Percentiles rank a stretch among this genome's conserved stretches.
These are phyloP conservation scores for Iphiclides podalirius DNA, from an alignment of 2,888 invertebrate genomes.

Conservation along the genomic window DNA sequence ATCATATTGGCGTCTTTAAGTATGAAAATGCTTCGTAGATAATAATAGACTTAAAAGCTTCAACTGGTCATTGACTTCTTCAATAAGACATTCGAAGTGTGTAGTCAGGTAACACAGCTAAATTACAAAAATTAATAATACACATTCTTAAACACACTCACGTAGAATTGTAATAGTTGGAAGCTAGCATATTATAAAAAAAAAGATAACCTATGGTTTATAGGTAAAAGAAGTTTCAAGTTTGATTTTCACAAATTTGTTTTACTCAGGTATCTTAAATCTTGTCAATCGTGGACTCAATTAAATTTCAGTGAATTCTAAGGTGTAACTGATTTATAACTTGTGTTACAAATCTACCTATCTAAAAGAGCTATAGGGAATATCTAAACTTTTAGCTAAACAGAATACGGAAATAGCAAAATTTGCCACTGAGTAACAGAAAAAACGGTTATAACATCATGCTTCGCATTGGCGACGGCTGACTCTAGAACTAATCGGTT, in stretches of 20 bases:
- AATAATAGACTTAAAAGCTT: conserved; percentile 26
- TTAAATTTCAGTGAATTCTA: too few relatives aligned
- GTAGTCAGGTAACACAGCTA: conserved; percentile 11
- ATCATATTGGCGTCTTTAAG: conserved; percentile 25
- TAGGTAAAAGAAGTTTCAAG: too few relatives aligned
- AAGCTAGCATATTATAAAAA: background rate
- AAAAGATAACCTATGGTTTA: background rate
- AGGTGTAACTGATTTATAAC: too few relatives aligned
- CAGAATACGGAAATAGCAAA: conserved; percentile 4
- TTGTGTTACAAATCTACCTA: too few relatives aligned
- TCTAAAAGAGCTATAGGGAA: too few relatives aligned
- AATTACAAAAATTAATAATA: conserved; percentile 5
- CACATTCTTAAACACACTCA: background rate
- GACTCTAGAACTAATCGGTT: conserved; percentile 62
- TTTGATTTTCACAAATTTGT: too few relatives aligned
- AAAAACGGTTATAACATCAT: conserved; percentile 23
- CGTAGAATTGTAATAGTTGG: background rate
- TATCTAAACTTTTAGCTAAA: too few relatives aligned
- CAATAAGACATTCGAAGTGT: conserved; percentile 6
- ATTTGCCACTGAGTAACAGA: conserved; percentile 10
- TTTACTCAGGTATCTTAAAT: too few relatives aligned
- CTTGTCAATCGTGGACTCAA: too few relatives aligned
- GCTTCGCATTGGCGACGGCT: conserved; percentile 31
- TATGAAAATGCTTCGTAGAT: conserved; percentile 27
- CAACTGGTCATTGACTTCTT: conserved; percentile 29